These are phyloP conservation scores for Cenopis cana DNA, from an alignment of 2,888 invertebrate species.

Conservation along the genomic window DNA sequence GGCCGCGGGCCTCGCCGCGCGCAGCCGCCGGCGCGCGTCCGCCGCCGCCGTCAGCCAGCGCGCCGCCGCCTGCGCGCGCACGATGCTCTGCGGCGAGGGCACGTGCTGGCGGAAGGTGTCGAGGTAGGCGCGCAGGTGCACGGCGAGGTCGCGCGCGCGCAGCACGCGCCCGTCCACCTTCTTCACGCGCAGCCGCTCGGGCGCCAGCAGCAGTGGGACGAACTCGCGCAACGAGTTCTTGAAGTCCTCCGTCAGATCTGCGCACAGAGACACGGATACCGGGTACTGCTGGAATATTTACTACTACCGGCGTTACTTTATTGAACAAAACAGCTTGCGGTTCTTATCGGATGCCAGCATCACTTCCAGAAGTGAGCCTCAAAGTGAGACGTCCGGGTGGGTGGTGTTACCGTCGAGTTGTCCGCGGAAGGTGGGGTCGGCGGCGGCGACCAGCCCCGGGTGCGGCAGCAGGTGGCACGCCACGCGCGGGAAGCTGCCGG, in stretches of 20 bases:
- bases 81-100: conserved; percentile 92
- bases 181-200: conserved; percentile 93
- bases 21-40: conserved; percentile 17
- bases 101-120: conserved; percentile 96
- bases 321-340: no score
- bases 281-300: no score
- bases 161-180: conserved; percentile 95
- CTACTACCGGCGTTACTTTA: no score
- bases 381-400: no score
- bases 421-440: conserved; percentile 96
- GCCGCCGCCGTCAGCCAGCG: conserved; percentile 22
- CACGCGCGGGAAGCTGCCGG: conserved; percentile 94
- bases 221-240: conserved; percentile 90
- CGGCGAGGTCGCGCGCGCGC: conserved; percentile 93
- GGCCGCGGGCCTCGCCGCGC: not conserved
- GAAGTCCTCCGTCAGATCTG: conserved; percentile 95
- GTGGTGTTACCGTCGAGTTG: conserved; percentile 85
- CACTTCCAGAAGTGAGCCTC: no score
- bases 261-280: no score
- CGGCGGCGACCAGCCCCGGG: conserved; percentile 94
- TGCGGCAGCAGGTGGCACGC: conserved; percentile 97
- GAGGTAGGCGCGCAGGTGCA: conserved; percentile 97
- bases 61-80: conserved; percentile 17
- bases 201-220: conserved; percentile 92
- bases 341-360: no score